phyloP scores from a whole-genome alignment of 2,113 vertebrate species.

The Bucco capensis region DNA sequence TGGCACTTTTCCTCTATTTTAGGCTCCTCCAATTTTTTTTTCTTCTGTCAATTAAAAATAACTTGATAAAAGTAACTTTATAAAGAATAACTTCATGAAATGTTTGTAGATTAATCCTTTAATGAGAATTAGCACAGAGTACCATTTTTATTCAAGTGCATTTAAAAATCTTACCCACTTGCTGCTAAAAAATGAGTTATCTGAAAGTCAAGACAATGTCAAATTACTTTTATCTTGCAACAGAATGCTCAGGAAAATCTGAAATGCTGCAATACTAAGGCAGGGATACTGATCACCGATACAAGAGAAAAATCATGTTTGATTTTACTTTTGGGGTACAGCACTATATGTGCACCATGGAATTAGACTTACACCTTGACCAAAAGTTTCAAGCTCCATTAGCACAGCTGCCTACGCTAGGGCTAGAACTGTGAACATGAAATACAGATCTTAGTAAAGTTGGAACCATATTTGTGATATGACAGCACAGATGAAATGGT shows the following conservation, averaged over 20 bases:
- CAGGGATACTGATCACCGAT: neutral
- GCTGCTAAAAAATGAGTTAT: slow-evolving; percentile 3
- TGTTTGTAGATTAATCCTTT: slow-evolving; percentile 40
- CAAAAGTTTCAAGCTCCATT: neutral
- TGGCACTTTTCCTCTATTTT: neutral
- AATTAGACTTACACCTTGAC: neutral
- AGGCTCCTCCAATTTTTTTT: neutral
- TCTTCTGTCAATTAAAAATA: slow-evolving; percentile 17
- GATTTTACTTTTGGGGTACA: neutral
- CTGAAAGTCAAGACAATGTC: slow-evolving; percentile 35
- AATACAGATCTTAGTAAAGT: neutral
- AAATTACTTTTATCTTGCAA: slow-evolving; percentile 29
- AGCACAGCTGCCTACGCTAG: neutral
- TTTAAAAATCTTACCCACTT: slow-evolving; percentile 37
- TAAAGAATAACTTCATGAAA: slow-evolving; percentile 14
- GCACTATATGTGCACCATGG: accelerated
- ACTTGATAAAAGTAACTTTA: slow-evolving; percentile 31
- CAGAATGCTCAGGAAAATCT: neutral
- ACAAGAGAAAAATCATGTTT: neutral
- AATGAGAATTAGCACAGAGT: slow-evolving; percentile 28
- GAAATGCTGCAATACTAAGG: neutral
- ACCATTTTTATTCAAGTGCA: slow-evolving; percentile 3
- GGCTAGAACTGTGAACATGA: neutral
- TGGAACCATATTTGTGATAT: neutral
- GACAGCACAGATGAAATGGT: neutral